Base-by-base conservation (phyloP, 2,113 vertebrate species). In the Alouatta palliata region DNA sequence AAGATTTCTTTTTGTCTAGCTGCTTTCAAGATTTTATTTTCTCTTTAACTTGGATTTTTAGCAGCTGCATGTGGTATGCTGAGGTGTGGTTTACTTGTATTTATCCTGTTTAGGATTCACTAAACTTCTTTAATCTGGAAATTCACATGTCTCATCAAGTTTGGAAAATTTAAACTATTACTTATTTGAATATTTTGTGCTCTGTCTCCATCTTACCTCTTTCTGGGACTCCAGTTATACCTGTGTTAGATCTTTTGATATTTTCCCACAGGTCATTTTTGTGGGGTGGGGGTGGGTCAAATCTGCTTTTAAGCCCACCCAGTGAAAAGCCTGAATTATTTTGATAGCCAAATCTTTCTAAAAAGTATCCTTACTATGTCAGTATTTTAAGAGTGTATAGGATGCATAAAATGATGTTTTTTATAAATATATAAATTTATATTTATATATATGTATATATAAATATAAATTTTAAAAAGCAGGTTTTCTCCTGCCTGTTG, bases 81-180 rank as follows among this genome's bases (percentile, higher is more conserved):
- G 82, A 35, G 43, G 17, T 52, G 47, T 70, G 10, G 21, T 76
- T 95, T 52, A 6, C 25, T 89, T 89, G 14, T 70, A 40, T 87
- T 79, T 49, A 77, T 81, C 47, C 47, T 61, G 23, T 30, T 84
- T 79, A 76, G 40, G 27, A 96, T 32, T 54, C 43, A 40, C 19
- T 85, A 76, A 96, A 45, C 1, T 19, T 68, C 35, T 94, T 94
- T 47, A 85, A 61, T 80, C n/a, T 92, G 5, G 49, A 79, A 90
- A 90, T 81, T 49, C n/a, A n/a, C 9, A 73, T 90, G 96, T 95
- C 45, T 90, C 45, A 82, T 4, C 43, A 94, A 89, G 40, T 66
- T 79, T 66, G 25, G 56, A 47, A 85, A 80, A 54, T 73, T 70
- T 56, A 21, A 14, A 19, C 21, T 73, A 40, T 54, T 47, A 35